A percentile compares a stretch with the other conserved stretches of the same genome.
phyloP scores from a whole-genome alignment of 2,888 invertebrate genomes.

The Ariolimax columbianus region DNA sequence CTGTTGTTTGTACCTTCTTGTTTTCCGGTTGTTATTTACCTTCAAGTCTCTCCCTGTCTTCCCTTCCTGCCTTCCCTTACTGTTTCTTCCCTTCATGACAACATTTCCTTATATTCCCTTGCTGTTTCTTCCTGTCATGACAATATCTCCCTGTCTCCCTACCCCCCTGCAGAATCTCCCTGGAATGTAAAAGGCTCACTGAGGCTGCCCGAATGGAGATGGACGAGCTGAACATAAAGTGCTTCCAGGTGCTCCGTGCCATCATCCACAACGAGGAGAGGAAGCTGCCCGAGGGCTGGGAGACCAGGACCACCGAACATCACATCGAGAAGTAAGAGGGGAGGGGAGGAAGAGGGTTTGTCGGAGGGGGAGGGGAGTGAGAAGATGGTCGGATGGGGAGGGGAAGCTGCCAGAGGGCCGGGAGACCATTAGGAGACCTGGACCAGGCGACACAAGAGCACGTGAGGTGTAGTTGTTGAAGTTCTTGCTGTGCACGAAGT shows the following conservation, averaged over 20 bases:
- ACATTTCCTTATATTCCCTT: background rate
- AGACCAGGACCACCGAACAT: constrained; percentile 70
- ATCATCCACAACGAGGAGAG: constrained; percentile 78
- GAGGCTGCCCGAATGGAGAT: constrained; percentile 73
- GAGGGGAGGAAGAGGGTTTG: too few relatives aligned
- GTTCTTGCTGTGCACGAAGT: too few relatives aligned
- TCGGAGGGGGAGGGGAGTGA: too few relatives aligned
- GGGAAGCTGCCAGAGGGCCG: too few relatives aligned
- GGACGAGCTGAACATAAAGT: constrained; percentile 78
- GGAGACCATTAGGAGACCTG: too few relatives aligned
- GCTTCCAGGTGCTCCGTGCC: constrained; percentile 76
- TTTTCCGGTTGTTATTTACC: too few relatives aligned
- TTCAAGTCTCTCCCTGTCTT: too few relatives aligned
- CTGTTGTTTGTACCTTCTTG: too few relatives aligned
- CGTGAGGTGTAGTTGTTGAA: too few relatives aligned
- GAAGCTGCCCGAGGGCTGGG: constrained; percentile 76
- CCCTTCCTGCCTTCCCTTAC: too few relatives aligned
- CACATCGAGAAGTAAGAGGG: constrained; percentile 67
- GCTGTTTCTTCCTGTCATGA: background rate
- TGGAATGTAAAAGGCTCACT: constrained; percentile 65
- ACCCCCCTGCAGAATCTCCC: constrained; percentile 62
- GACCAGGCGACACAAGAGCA: too few relatives aligned
- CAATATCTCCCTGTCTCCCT: background rate
- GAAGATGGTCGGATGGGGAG: too few relatives aligned
- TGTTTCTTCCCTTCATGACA: background rate